phyloP scores from a whole-genome alignment of 2,888 invertebrate genomes.

The Marronus borbonicus region DNA sequence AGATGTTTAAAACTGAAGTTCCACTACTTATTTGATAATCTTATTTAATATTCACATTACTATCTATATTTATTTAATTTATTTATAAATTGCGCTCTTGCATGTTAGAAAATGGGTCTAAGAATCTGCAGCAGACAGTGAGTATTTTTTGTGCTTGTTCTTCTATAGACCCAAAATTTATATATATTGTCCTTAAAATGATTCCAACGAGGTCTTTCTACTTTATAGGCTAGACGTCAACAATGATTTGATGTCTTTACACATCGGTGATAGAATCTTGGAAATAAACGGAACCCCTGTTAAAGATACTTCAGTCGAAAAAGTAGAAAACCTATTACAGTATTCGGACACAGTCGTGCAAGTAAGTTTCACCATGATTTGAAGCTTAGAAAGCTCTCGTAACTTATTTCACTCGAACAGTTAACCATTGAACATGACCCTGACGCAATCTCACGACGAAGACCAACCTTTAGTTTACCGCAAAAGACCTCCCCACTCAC shows the following conservation, averaged over 20 bases:
- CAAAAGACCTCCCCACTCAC: constrained; percentile 65
- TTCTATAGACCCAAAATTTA: too few relatives aligned
- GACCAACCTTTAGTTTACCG: constrained; percentile 57
- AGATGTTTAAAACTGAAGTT: too few relatives aligned
- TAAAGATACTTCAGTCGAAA: constrained; percentile 84
- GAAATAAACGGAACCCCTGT: constrained; percentile 95
- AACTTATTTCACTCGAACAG: constrained; percentile 67
- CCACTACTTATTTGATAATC: too few relatives aligned
- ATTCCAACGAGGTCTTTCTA: not conserved
- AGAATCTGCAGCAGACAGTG: constrained; percentile 2
- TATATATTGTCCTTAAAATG: too few relatives aligned
- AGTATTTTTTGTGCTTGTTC: not conserved
- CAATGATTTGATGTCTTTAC: constrained; percentile 86
- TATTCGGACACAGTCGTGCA: constrained; percentile 84
- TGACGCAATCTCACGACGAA: constrained; percentile 77
- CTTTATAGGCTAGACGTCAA: constrained; percentile 82
- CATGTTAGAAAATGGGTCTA: not conserved
- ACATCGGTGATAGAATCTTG: constrained; percentile 93
- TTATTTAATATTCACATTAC: not conserved
- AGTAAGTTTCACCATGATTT: constrained; percentile 69
- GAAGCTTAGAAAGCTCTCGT: constrained; percentile 44
- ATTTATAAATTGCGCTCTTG: not conserved
- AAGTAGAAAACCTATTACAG: constrained; percentile 82
- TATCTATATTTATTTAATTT: not conserved
- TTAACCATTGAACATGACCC: constrained; percentile 93